Base-by-base conservation (phyloP, 2,888 invertebrate genomes). In the Criorhina ranunculi region DNA sequence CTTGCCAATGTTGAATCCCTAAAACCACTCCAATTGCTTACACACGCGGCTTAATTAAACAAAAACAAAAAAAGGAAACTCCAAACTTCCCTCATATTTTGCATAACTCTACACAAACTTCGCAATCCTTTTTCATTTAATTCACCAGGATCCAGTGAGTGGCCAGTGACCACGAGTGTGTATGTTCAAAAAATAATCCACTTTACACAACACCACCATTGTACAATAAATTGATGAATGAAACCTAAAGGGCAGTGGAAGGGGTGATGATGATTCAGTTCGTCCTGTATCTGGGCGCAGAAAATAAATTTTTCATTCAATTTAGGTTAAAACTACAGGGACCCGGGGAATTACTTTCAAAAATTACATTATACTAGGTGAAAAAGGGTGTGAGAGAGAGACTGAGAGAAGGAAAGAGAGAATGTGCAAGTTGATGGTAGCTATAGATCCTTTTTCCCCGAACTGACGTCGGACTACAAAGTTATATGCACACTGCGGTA, bases 281-380 rank as follows among this genome's bases (percentile, higher is more conserved):
- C 46, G 19, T 9, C 9, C 2, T 15, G 46, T 19, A 33, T 46
- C 69, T 46, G 37, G 29, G 55, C 11, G 76, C 46, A 46, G 46
- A 49, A 24, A 66, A 66, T 77, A 60, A 53, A 69, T 77, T 62
- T 33, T 62, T 67, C 62, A 67, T 83, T 33, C 82, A 66, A 83
- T 83, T 78, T 78, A 62, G 82, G 78, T 83, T 83, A 83, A 83
- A 83, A 83, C 82, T 72, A 72, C 46, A 53, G 82, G 72, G 82
- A 83, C 42, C 60, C 31, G 11, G 82, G 72, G 82, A 78, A 83
- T 83, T 60, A 72, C 66, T 78, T 78, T 83, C 66, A 78, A 73
- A 60, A 73, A 72, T 78, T 72, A 76, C 66, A 64, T n/a, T n/a
- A n/a, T n/a, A 53, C n/a, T 24, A 24, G 2, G 24, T 4, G 24